Base-by-base conservation (phyloP, 1,140 invertebrate genomes). In the Cryptotermes secundus region DNA sequence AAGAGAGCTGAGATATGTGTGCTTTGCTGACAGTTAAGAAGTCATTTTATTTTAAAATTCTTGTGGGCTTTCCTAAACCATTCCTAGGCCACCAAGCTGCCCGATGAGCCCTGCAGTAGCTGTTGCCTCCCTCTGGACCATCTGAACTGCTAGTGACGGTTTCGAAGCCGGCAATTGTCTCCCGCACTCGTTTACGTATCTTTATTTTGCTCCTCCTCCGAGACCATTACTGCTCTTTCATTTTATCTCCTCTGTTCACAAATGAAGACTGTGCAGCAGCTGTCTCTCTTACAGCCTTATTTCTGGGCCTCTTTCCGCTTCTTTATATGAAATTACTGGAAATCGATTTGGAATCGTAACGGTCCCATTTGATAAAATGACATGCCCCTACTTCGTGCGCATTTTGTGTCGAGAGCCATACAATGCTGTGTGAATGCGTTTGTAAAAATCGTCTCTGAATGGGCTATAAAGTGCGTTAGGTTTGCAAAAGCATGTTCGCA, bases 271-370 rank as follows among this genome's bases (percentile, higher is more conserved):
- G 19, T 59, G 59, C 26, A 72, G 59, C 59, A 72, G n/a, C 59
- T 72, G 31, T 72, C 59, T 72, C 59, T 49, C 14, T 3, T 19
- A 49, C 16, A 49, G 45, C 16, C 45, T 72, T n/a, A 72, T 72
- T 72, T 31, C 26, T 31, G 26, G 31, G 31, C 26, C 59, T n/a
- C 59, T 72, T 72, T 14, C n/a, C 59, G 10, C 59, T n/a, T 72
- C 24, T 72, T 72, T 72, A 72, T 72, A 72, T 10, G 59, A 72
- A 72, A 72, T 72, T 72, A 72, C 59, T 72, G 59, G 59, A 72
- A 72, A 72, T 72, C 59, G 59, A 72, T 72, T 72, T 72, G 59
- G 31, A 72, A 72, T 72, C 31, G 59, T 31, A 72, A 72, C 59
- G n/a, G 26, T 72, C 3, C 31, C 31, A 72, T 31, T 26, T 9